Evolutionary conservation across 2,113 vertebrate genomes (phyloP), one percentile per base, ranked within the genome.

Genomic region (Pterocles burchelli): DNA sequence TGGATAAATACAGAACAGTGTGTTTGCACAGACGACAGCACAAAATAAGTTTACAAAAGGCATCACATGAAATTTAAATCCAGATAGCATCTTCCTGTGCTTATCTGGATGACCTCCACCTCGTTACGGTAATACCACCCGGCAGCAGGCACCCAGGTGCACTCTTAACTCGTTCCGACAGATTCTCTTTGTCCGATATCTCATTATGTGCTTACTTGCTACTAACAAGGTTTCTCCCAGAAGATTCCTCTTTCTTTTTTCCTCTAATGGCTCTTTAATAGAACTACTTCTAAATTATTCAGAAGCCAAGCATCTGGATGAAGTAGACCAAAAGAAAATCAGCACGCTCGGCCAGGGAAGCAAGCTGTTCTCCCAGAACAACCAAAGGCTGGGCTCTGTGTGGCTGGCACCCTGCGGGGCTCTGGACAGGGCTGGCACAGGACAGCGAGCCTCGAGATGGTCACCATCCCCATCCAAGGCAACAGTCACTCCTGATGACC

Each of bases 251-350:
- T 62, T 91, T n/a, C 82, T 86, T 86, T 41, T 41, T 38, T 9
- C 74, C 73, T 74, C 80, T 96, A 92, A 95, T 93, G 95, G 89
- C 61, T 94, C 89, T 88, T 91, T 94, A 95, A 89, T 73, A 93
- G 85, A 90, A 68, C 49, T 61, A 38, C 88, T 84, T 12, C 84
- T 97, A 11, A 89, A 97, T 96, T 93, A 96, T 97, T 95, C 38
- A 96, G 83, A 41, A 76, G 93, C 24, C 52, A 80, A 91, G 89
- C 94, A 94, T 76, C 94, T 91, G 89, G 83, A 88, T 66, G 82
- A 67, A 85, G 86, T 0, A 66, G 92, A 70, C 22, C 54, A 87
- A 49, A 52, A 70, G 77, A 2, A 77, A 91, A 67, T 19, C 55
- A 6, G 72, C 68, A 21, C 1, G 8, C 19, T 5, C 45, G 2